Evolutionary conservation across 1,140 invertebrate genomes (phyloP).

Genomic region (Papilio glaucus): DNA sequence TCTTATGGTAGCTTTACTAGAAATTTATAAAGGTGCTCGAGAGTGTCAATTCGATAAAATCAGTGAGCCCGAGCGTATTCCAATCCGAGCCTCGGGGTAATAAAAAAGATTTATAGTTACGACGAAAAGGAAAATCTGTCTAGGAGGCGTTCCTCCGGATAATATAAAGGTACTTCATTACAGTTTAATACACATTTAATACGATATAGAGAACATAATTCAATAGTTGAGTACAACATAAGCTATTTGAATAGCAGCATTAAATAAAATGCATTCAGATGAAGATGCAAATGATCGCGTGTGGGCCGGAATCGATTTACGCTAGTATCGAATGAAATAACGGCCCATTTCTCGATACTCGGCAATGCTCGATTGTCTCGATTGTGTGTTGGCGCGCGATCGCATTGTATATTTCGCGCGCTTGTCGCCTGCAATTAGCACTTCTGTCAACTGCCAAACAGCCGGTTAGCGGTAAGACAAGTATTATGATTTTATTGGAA

Average conservation of each 20-base stretch:
- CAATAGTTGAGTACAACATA: neutral
- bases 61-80: too few relatives aligned
- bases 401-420: conserved; percentile 54
- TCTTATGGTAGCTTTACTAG: too few relatives aligned
- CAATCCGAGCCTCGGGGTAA: too few relatives aligned
- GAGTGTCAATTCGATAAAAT: too few relatives aligned
- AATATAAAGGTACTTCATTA: neutral
- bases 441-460: conserved; percentile 73
- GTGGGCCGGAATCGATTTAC: conserved; percentile 31
- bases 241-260: conserved; percentile 8
- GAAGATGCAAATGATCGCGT: neutral
- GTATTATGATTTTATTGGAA: conserved; percentile 15
- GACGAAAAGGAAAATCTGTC: too few relatives aligned
- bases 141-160: too few relatives aligned
- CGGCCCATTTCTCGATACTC: conserved; percentile 11
- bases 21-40: too few relatives aligned
- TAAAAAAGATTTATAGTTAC: too few relatives aligned
- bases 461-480: conserved; percentile 1
- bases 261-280: conserved; percentile 3
- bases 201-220: conserved; percentile 1
- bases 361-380: neutral
- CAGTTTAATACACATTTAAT: neutral
- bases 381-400: conserved; percentile 52
- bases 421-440: conserved; percentile 71
- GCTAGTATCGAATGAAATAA: conserved; percentile 31